These are phyloP conservation scores for Varanus salvator DNA, from an alignment of 2,113 vertebrate genomes.

Conservation along the genomic window DNA sequence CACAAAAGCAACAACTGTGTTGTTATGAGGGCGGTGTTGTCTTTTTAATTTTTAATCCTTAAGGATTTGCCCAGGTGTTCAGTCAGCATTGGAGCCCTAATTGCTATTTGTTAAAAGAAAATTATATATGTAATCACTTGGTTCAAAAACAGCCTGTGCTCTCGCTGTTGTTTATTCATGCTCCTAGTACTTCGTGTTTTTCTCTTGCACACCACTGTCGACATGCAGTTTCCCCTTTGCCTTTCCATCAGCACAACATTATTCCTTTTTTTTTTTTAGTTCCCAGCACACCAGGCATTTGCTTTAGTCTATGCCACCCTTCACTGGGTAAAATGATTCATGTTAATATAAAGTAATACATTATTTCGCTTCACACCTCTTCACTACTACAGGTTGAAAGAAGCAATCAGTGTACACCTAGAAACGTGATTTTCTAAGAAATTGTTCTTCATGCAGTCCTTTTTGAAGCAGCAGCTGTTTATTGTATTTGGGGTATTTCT, in stretches of 20 bases:
- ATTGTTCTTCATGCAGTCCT: neutral
- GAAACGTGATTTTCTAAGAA: neutral
- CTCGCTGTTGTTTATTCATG: neutral
- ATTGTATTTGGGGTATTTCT: too few relatives aligned
- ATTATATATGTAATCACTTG: neutral
- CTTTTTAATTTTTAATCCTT: slow-evolving; percentile 22
- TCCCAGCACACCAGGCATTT: neutral
- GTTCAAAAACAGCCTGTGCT: slow-evolving; percentile 19
- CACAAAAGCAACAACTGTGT: neutral
- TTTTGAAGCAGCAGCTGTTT: neutral
- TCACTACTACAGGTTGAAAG: neutral
- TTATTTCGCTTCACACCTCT: neutral
- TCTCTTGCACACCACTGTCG: neutral
- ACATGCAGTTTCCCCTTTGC: neutral
- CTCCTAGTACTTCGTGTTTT: neutral
- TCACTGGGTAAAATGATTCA: neutral
- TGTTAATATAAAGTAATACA: neutral
- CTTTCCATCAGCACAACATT: neutral
- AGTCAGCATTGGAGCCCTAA: slow-evolving; percentile 4
- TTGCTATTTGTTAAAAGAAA: slow-evolving; percentile 25
- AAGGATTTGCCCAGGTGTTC: slow-evolving; percentile 33
- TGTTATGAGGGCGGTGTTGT: neutral
- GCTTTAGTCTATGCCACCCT: neutral
- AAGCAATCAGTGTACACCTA: neutral
- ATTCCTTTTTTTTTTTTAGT: neutral